These are phyloP conservation scores for Spodoptera littoralis DNA, from an alignment of 2,888 invertebrate genomes.

Conservation along the genomic window DNA sequence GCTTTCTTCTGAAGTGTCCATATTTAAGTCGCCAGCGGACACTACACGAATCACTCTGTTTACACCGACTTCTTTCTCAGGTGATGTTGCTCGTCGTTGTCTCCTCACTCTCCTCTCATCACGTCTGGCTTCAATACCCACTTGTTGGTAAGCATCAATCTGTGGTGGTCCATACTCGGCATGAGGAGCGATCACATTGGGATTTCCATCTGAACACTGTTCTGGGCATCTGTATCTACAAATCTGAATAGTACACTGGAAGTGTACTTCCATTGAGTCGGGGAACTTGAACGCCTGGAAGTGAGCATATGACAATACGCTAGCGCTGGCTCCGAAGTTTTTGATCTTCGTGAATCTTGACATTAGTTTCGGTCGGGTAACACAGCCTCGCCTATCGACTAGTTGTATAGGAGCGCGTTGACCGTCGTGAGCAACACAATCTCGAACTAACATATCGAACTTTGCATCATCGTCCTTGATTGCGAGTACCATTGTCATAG, in stretches of 20 bases:
- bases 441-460: constrained; percentile 98
- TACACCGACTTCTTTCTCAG: constrained; percentile 95
- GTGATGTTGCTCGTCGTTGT: constrained; percentile 89
- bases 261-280: constrained; percentile 98
- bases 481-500: constrained; percentile 98
- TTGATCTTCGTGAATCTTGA: constrained; percentile 98
- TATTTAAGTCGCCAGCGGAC: constrained; percentile 95
- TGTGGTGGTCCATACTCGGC: constrained; percentile 93
- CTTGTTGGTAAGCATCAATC: constrained; percentile 80
- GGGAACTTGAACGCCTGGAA: constrained; percentile 99
- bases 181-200: constrained; percentile 85
- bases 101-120: constrained; percentile 92
- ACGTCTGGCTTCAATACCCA: constrained; percentile 91
- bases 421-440: constrained; percentile 98
- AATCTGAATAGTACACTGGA: constrained; percentile 98
- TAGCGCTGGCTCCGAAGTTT: constrained; percentile 97
- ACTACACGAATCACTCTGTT: constrained; percentile 97
- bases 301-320: constrained; percentile 96
- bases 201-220: constrained; percentile 93
- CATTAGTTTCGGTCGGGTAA: constrained; percentile 97
- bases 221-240: constrained; percentile 97
- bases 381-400: constrained; percentile 97
- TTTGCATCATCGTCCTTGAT: constrained; percentile 98
- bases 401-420: constrained; percentile 97
- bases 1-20: constrained; percentile 93